Conservation (phyloP, 2,888 invertebrate genomes). For the Caradrina kadenii region DNA sequence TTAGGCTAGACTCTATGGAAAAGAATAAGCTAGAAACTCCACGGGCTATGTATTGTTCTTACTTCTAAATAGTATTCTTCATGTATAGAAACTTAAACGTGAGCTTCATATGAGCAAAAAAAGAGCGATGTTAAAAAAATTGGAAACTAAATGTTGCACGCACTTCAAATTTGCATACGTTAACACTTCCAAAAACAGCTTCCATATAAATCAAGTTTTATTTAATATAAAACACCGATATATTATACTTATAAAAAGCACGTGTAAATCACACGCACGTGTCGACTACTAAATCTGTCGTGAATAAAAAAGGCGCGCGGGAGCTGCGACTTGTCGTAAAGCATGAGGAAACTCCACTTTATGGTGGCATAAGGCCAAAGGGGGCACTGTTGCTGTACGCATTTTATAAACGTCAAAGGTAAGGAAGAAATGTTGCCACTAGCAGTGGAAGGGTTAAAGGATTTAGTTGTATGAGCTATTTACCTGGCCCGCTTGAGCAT, state of each 20-base stretch:
- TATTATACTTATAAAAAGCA: slow-evolving; percentile 67
- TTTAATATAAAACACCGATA: slow-evolving; percentile 66
- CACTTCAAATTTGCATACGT: slow-evolving; percentile 63
- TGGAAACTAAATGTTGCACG: slow-evolving; percentile 7
- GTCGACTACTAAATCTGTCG: slow-evolving; percentile 76
- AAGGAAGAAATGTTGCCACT: slow-evolving; percentile 66
- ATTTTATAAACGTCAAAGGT: slow-evolving; percentile 82
- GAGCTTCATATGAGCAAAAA: background rate
- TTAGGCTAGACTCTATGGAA: too few relatives aligned
- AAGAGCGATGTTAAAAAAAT: slow-evolving; percentile 1
- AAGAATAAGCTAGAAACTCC: too few relatives aligned
- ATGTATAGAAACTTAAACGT: too few relatives aligned
- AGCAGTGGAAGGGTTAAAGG: slow-evolving; percentile 52
- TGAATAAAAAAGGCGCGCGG: slow-evolving; percentile 71
- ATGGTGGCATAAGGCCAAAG: slow-evolving; percentile 74
- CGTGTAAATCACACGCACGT: slow-evolving; percentile 74
- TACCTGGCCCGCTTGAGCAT: background rate
- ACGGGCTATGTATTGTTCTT: too few relatives aligned
- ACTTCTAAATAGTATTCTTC: too few relatives aligned
- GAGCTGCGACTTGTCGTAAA: slow-evolving; percentile 79
- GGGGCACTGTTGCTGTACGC: slow-evolving; percentile 68
- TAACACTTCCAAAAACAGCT: slow-evolving; percentile 42
- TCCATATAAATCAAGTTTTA: slow-evolving; percentile 61
- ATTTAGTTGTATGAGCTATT: slow-evolving; percentile 14
- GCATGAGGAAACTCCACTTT: slow-evolving; percentile 84